Percentiles rank a stretch among this genome's conserved stretches.
phyloP scores from a whole-genome alignment of 2,888 invertebrate genomes.

The Arctia plantaginis region DNA sequence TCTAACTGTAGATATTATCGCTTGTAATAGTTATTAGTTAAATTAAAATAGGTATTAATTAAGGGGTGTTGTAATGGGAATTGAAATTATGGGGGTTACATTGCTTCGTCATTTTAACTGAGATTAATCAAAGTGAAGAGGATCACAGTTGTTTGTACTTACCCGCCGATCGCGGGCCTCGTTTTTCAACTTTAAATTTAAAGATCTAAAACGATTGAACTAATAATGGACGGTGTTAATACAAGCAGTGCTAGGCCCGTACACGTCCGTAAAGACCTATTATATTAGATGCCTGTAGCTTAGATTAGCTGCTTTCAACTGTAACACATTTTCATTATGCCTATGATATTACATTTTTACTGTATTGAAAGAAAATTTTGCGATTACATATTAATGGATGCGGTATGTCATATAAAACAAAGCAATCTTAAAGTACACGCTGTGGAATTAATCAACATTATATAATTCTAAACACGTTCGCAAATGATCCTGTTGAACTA shows the following conservation, averaged over 20 bases:
- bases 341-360: too few species aligned
- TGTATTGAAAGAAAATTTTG: not conserved
- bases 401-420: not conserved
- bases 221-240: too few species aligned
- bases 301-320: too few species aligned
- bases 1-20: conserved; percentile 45
- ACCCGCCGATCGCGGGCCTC: too few species aligned
- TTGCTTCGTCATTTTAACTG: conserved; percentile 34
- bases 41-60: conserved; percentile 37
- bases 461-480: not conserved
- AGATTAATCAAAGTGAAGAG: not conserved
- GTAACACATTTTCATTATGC: too few species aligned
- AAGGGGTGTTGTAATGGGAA: conserved; percentile 19
- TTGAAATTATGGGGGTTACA: conserved; percentile 7
- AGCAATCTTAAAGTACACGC: not conserved
- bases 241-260: too few species aligned
- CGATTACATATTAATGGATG: too few species aligned
- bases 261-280: too few species aligned
- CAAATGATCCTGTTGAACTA: conserved; percentile 4
- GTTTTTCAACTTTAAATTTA: too few species aligned
- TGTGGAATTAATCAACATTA: not conserved
- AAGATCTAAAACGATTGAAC: too few species aligned
- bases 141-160: not conserved
- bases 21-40: conserved; percentile 41
- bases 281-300: too few species aligned